Percentiles rank a stretch among this genome's conserved stretches.
Evolutionary conservation across 1,140 invertebrate genomes (phyloP).

Genomic region (Trichomalopsis sarcophagae): DNA sequence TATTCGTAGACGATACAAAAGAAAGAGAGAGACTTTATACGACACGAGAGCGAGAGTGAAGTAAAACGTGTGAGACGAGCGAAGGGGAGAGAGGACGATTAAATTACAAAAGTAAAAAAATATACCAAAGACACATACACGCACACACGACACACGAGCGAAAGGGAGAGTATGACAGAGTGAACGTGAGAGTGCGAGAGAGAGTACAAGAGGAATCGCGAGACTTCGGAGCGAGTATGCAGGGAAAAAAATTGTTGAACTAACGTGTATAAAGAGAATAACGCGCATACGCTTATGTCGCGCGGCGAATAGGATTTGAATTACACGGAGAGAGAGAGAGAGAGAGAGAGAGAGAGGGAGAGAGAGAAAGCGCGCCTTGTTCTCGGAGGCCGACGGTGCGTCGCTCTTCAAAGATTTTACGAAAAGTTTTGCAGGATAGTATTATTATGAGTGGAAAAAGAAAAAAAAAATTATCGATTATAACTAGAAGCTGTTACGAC

Average conservation of each 20-base stretch:
- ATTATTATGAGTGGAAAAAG: neutral
- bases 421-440: slow-evolving; percentile 34
- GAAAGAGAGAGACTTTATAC: slow-evolving; percentile 42
- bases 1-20: slow-evolving; percentile 56
- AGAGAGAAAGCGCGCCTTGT: too few relatives aligned
- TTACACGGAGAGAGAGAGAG: neutral
- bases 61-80: neutral
- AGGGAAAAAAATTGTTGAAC: slow-evolving; percentile 42
- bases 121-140: slow-evolving; percentile 33
- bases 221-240: slow-evolving; percentile 31
- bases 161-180: slow-evolving; percentile 9
- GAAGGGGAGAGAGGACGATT: neutral
- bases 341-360: neutral
- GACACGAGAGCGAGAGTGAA: slow-evolving; percentile 4
- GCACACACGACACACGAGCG: slow-evolving; percentile 40
- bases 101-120: slow-evolving; percentile 26
- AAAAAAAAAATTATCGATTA: slow-evolving; percentile 3
- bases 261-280: slow-evolving; percentile 49
- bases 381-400: too few relatives aligned
- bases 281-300: slow-evolving; percentile 20
- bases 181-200: neutral
- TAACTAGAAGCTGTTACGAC: slow-evolving; percentile 12
- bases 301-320: slow-evolving; percentile 11
- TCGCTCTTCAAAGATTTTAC: slow-evolving; percentile 27
- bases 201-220: neutral